Conservation (phyloP, 2,113 vertebrate genomes). For the Microcebus griseorufus region DNA sequence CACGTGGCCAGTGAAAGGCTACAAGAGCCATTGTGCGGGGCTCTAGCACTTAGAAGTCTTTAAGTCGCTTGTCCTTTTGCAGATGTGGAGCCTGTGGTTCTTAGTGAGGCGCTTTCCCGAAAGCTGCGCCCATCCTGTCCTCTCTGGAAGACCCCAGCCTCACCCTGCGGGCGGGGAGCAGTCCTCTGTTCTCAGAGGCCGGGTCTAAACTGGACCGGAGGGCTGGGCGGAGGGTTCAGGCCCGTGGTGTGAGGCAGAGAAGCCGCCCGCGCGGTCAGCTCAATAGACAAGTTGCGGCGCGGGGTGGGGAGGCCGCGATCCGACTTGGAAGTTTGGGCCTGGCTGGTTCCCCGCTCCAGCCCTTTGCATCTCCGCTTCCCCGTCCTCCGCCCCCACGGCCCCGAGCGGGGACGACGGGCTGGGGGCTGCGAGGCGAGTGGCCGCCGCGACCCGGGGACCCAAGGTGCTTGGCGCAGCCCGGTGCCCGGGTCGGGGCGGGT, state of each 20-base stretch:
- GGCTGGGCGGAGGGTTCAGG: too few species aligned
- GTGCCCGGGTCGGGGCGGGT: neutral
- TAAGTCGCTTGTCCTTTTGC: neutral
- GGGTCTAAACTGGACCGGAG: too few species aligned
- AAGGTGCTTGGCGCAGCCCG: neutral
- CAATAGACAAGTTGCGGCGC: neutral
- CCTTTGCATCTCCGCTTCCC: neutral
- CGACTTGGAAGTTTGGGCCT: neutral
- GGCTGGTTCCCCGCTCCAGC: neutral
- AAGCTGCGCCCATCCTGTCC: neutral
- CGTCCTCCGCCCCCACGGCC: neutral
- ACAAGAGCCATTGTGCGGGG: accelerated
- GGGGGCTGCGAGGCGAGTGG: neutral
- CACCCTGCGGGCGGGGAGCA: neutral
- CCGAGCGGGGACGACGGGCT: too few species aligned
- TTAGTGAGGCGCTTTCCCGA: neutral
- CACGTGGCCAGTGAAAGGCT: neutral
- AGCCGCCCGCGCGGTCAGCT: neutral
- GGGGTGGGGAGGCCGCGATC: too few species aligned
- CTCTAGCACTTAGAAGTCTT: neutral
- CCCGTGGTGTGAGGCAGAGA: neutral
- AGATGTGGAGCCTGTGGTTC: neutral
- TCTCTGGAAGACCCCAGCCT: neutral
- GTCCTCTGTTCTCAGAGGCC: neutral
- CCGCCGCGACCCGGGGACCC: neutral